Evolutionary conservation across 1,140 invertebrate species (phyloP), one percentile per base, ranked within the genome.

Genomic region (Hirudo medicinalis): DNA sequence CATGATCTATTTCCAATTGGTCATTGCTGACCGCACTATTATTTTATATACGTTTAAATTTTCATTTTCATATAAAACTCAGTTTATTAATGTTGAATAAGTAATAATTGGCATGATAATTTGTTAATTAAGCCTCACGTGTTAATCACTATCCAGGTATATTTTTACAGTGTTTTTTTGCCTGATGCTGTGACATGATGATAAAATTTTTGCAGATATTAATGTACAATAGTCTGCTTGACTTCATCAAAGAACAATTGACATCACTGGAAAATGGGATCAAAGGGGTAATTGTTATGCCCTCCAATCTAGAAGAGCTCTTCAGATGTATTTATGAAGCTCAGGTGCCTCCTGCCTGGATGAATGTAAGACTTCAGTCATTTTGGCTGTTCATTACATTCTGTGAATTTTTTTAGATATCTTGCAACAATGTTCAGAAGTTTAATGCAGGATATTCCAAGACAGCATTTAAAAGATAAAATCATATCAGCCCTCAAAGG

Each of bases 201-300:
- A 15, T 17, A 49, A 49, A n/a, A 54, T 67, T 71, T 57, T 77
- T 78, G 27, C 75, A 85, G 83, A 85, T 85, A 72, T 77, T 80
- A 53, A 78, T 85, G 9, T 89, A 89, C 78, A 89, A 89, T 76
- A 72, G 76, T 3, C 78, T 89, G 2, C 75, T 89, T 54, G 72
- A 77, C 19, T 79, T 80, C 29, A 88, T 87, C 3, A 79, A 80
- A 53, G 73, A 75, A 8, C 87, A 86, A 54, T 79, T 90, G 29
- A 77, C 85, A 74, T 87, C 90, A 63, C 80, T 92, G 20, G 86
- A 88, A 75, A 88, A 87, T 73, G 89, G 88, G 9, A 91, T 92
- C 67, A 86, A 88, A 78, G 91, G 91, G 29, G 80, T 91, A 60
- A 87, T 91, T 15, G 86, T 92, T 2, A 92, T 94, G 90, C 90